Conservation (phyloP, 2,113 vertebrate species). For the Pandion haliaetus region DNA sequence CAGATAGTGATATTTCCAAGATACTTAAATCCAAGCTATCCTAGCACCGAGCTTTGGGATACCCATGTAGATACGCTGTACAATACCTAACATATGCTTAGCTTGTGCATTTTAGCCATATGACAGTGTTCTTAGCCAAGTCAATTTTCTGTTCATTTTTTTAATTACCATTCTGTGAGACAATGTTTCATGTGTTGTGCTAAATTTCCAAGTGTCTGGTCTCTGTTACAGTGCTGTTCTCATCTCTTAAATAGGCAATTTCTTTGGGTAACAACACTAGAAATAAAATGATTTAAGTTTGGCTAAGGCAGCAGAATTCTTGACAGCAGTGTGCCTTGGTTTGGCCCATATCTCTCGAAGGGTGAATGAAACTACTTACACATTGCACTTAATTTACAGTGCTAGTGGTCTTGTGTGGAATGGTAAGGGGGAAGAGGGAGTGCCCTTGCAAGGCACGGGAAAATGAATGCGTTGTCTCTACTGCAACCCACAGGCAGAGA, state of each 20-base stretch:
- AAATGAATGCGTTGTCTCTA: conserved; percentile 57
- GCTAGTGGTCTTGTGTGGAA: conserved; percentile 27
- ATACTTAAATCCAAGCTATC: neutral
- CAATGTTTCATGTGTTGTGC: conserved; percentile 18
- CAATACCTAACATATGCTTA: conserved; percentile 4
- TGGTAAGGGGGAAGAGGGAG: conserved; percentile 45
- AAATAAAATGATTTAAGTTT: conserved; percentile 10
- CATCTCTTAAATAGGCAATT: conserved; percentile 49
- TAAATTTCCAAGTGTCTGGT: conserved; percentile 54
- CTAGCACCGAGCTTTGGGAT: neutral
- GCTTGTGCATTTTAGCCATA: conserved; percentile 25
- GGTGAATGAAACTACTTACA: neutral
- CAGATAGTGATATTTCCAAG: neutral
- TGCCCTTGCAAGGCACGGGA: neutral
- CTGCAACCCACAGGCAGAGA: conserved; percentile 63
- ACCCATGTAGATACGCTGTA: neutral
- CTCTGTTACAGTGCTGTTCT: conserved; percentile 43
- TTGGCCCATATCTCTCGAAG: conserved; percentile 8
- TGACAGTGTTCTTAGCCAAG: conserved; percentile 31
- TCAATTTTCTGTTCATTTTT: conserved; percentile 49
- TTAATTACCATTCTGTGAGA: conserved; percentile 41
- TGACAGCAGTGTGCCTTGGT: neutral
- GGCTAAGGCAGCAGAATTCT: conserved; percentile 9
- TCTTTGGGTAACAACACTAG: conserved; percentile 34
- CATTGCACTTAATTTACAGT: neutral